phyloP scores from a whole-genome alignment of 2,113 vertebrate genomes.

The Coryphaenoides rupestris region DNA sequence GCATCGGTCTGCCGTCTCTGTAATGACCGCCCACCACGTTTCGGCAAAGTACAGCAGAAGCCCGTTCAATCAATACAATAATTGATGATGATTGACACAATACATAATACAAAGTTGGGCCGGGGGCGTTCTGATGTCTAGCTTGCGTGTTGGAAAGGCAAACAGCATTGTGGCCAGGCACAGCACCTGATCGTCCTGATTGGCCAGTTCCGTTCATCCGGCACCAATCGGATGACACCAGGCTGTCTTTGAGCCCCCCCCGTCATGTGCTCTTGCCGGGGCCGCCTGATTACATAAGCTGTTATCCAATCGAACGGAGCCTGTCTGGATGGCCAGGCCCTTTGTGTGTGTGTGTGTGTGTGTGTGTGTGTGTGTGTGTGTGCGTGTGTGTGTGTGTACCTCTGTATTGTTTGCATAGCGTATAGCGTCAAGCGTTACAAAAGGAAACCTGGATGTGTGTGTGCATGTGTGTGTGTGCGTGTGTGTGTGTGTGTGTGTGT shows the following conservation, averaged over 20 bases:
- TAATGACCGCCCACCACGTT: no score
- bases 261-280: slow-evolving; percentile 58
- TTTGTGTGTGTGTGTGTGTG: slow-evolving; percentile 49
- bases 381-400: slow-evolving; percentile 44
- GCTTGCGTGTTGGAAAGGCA: no score
- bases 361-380: slow-evolving; percentile 42
- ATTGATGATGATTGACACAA: no score
- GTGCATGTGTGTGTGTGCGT: slow-evolving; percentile 58
- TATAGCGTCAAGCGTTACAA: slow-evolving; percentile 48
- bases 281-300: slow-evolving; percentile 68
- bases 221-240: slow-evolving; percentile 43
- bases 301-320: slow-evolving; percentile 70
- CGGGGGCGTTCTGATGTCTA: no score
- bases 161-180: slow-evolving; percentile 12
- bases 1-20: no score
- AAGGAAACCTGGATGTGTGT: slow-evolving; percentile 57
- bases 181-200: slow-evolving; percentile 33
- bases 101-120: no score
- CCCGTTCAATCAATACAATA: no score
- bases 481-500: slow-evolving; percentile 26
- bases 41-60: no score
- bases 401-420: slow-evolving; percentile 56
- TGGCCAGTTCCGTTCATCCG: slow-evolving; percentile 37
- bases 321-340: slow-evolving; percentile 57
- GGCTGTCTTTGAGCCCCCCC: slow-evolving; percentile 53